Conservation (phyloP, 2,888 invertebrate genomes). For the Dicyrtomina minuta region DNA sequence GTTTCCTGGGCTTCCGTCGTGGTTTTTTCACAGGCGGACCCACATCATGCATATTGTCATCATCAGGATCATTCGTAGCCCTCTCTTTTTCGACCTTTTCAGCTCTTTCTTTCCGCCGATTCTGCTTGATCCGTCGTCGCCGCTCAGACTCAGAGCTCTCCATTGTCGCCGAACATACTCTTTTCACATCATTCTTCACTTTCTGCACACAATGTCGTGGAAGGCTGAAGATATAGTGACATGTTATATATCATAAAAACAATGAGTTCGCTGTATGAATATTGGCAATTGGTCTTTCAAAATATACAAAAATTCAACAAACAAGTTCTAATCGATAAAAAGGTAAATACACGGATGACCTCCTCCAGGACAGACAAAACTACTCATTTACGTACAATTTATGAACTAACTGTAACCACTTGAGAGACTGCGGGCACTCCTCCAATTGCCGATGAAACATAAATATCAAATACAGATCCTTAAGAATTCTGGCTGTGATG, state of each 20-base stretch:
- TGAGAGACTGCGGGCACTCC: neutral
- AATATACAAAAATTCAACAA: too few relatives aligned
- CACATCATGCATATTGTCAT: slow-evolving; percentile 38
- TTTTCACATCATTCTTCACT: slow-evolving; percentile 27
- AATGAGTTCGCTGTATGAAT: too few relatives aligned
- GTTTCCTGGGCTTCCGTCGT: slow-evolving; percentile 64
- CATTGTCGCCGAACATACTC: slow-evolving; percentile 40
- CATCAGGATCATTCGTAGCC: slow-evolving; percentile 35
- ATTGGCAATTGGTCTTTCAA: too few relatives aligned
- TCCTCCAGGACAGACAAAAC: too few relatives aligned
- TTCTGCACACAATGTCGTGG: slow-evolving; percentile 14
- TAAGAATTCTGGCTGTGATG: too few relatives aligned
- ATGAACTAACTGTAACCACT: neutral
- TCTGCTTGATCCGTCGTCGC: slow-evolving; percentile 36
- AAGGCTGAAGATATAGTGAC: neutral
- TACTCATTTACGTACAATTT: neutral
- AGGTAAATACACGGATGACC: too few relatives aligned
- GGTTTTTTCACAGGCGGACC: slow-evolving; percentile 67
- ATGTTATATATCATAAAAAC: neutral
- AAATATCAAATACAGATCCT: too few relatives aligned
- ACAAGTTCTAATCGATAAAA: too few relatives aligned
- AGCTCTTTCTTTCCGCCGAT: slow-evolving; percentile 43
- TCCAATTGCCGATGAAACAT: too few relatives aligned
- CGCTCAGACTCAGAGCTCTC: slow-evolving; percentile 51
- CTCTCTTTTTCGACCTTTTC: slow-evolving; percentile 37